Evolutionary conservation across 2,888 invertebrate species (phyloP).

Genomic region (Lottia gigantea): DNA sequence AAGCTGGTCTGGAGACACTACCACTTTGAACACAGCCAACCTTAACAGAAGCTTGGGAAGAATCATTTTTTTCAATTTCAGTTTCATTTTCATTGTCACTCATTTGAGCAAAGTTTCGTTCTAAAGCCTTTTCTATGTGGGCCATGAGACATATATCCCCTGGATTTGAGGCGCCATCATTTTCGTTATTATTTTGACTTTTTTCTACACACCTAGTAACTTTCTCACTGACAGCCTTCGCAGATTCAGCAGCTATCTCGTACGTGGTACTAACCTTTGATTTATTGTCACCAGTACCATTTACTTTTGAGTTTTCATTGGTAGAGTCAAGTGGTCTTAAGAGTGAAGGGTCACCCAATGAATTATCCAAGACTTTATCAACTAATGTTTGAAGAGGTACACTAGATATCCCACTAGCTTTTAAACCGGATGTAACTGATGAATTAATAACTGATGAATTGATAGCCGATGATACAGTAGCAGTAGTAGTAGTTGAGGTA

Average conservation of each 20-base stretch:
- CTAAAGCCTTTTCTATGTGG: constrained; percentile 52
- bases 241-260: constrained; percentile 12
- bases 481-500: background rate
- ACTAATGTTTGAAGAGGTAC: constrained; percentile 49
- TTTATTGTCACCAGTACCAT: constrained; percentile 10
- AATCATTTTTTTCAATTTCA: constrained; percentile 10
- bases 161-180: background rate
- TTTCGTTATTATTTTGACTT: background rate
- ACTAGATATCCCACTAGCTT: background rate
- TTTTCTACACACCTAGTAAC: background rate
- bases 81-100: constrained; percentile 29
- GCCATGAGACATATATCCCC: constrained; percentile 41
- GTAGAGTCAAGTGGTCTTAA: constrained; percentile 17
- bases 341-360: constrained; percentile 34
- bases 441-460: background rate
- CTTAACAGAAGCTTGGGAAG: background rate
- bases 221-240: background rate
- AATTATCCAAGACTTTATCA: constrained; percentile 53
- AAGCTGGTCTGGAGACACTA: background rate
- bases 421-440: background rate
- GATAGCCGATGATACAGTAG: background rate
- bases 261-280: constrained; percentile 1
- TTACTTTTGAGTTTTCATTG: constrained; percentile 14
- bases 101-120: constrained; percentile 41
- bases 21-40: background rate